Conservation (phyloP, 2,113 vertebrate species). For the Narcine bancroftii region DNA sequence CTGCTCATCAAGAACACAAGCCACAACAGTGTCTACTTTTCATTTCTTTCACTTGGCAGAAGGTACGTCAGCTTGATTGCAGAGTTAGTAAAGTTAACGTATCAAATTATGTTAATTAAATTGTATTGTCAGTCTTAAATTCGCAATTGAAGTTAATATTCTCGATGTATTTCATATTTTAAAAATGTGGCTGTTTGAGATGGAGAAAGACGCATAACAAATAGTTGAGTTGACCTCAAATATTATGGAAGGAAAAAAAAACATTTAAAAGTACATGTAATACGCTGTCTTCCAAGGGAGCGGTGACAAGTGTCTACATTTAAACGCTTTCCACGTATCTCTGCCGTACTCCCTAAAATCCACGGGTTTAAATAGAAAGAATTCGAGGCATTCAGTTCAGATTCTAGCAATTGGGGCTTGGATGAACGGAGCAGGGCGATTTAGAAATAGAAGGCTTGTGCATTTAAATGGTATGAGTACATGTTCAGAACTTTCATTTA, state of each 20-base stretch:
- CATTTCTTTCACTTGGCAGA: conserved; percentile 75
- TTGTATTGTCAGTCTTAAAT: not conserved
- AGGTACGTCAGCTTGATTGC: conserved; percentile 60
- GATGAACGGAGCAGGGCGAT: not conserved
- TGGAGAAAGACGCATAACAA: not conserved
- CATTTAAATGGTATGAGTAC: conserved; percentile 56
- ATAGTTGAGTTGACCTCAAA: not conserved
- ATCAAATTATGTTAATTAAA: not conserved
- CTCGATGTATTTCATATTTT: not conserved
- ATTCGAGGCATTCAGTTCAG: not conserved
- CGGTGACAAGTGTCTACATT: not conserved
- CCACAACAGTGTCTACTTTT: conserved; percentile 71
- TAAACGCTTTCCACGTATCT: not conserved
- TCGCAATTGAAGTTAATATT: not conserved
- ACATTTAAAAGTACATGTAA: not conserved
- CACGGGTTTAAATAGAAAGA: not conserved
- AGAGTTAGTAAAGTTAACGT: not conserved
- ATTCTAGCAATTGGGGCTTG: not conserved
- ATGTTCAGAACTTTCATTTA: conserved; percentile 63
- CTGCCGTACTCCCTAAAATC: not conserved
- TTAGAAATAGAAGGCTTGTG: conserved; percentile 39
- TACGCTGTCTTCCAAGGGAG: too few species aligned
- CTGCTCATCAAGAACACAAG: conserved; percentile 56
- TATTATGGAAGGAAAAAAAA: not conserved
- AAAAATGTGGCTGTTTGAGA: not conserved